Evolutionary conservation across 2,888 invertebrate genomes (phyloP).

Genomic region (Mesodorylaimus sp.): DNA sequence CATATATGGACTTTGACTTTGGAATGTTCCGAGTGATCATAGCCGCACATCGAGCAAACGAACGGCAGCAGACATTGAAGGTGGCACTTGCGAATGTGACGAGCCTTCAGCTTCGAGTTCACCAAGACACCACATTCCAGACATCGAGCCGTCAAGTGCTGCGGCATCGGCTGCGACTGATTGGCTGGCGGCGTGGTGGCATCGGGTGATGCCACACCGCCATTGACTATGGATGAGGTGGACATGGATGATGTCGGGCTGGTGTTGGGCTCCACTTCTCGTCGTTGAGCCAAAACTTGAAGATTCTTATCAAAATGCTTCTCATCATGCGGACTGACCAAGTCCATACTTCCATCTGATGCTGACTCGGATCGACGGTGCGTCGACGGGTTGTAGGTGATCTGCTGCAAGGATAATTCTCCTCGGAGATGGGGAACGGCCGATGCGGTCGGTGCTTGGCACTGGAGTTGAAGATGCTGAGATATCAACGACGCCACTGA

Average conservation of each 20-base stretch:
- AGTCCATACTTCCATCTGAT: too few species aligned
- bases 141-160: conserved; percentile 8
- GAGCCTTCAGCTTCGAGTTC: conserved; percentile 8
- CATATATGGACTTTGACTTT: conserved; percentile 13
- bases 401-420: too few species aligned
- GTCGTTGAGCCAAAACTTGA: background rate
- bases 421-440: too few species aligned
- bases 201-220: background rate
- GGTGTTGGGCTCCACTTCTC: background rate
- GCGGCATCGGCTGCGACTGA: background rate
- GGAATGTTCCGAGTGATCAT: conserved; percentile 2
- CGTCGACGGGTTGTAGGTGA: too few species aligned
- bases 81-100: conserved; percentile 14
- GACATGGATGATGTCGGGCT: background rate
- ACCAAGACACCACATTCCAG: conserved; percentile 16
- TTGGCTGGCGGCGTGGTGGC: conserved; percentile 1
- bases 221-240: background rate
- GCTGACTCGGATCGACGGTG: too few species aligned
- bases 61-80: conserved; percentile 3
- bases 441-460: too few species aligned
- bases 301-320: background rate
- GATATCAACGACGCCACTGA: too few species aligned
- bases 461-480: too few species aligned
- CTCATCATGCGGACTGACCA: too few species aligned
- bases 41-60: conserved; percentile 14